These are phyloP conservation scores for Lithodes maja DNA, from an alignment of 2,888 invertebrate genomes.

Conservation along the genomic window DNA sequence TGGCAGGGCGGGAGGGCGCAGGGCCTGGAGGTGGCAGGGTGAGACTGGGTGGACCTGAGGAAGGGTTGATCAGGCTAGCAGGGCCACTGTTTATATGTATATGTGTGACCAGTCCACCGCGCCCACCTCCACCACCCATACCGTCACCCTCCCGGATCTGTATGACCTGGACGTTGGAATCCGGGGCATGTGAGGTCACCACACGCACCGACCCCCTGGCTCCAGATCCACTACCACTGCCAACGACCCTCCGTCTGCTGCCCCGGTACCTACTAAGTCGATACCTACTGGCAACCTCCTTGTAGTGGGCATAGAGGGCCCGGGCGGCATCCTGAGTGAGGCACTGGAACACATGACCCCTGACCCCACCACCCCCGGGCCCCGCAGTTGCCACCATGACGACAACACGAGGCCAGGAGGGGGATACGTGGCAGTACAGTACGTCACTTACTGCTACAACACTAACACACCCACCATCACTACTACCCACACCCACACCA, in stretches of 20 bases:
- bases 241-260: background rate
- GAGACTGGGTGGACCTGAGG: slow-evolving; percentile 19
- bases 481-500: background rate
- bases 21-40: slow-evolving; percentile 37
- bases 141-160: slow-evolving; percentile 25
- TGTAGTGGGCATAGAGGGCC: slow-evolving; percentile 72
- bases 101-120: slow-evolving; percentile 75
- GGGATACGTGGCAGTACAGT: slow-evolving; percentile 74
- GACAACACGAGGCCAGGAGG: slow-evolving; percentile 72
- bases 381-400: slow-evolving; percentile 73
- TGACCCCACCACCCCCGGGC: slow-evolving; percentile 26
- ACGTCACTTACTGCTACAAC: slow-evolving; percentile 72
- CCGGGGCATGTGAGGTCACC: background rate
- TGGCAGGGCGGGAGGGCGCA: slow-evolving; percentile 38
- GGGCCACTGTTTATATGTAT: slow-evolving; percentile 75
- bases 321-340: slow-evolving; percentile 72
- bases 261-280: slow-evolving; percentile 25
- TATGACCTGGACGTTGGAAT: slow-evolving; percentile 11
- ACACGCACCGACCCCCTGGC: background rate
- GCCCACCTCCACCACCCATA: background rate
- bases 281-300: slow-evolving; percentile 71
- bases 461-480: slow-evolving; percentile 14
- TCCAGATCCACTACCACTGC: background rate
- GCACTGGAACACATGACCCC: slow-evolving; percentile 73
- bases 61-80: slow-evolving; percentile 23